phyloP scores from a whole-genome alignment of 2,113 vertebrate genomes.

The Crotophaga sulcirostris region DNA sequence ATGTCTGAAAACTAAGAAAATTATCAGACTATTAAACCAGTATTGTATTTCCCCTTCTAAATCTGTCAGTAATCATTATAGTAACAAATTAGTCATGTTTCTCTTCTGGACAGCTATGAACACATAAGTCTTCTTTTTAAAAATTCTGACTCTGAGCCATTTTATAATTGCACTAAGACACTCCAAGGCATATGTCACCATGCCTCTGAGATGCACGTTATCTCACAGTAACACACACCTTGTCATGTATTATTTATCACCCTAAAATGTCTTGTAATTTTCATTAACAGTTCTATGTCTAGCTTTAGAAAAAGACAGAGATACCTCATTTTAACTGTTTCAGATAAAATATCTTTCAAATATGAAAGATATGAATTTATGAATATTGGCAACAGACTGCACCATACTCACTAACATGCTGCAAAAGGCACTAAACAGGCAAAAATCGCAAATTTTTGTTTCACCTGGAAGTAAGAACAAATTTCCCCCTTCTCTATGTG shows the following conservation, averaged over 20 bases:
- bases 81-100: conserved; percentile 25
- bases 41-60: neutral
- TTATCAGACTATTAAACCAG: neutral
- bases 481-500: neutral
- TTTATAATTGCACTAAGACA: conserved; percentile 32
- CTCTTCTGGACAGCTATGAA: neutral
- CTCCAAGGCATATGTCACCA: neutral
- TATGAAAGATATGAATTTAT: neutral
- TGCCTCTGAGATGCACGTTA: neutral
- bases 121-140: neutral
- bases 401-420: neutral
- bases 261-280: conserved; percentile 44
- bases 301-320: neutral
- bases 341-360: neutral
- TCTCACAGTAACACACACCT: conserved; percentile 42
- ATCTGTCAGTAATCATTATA: conserved; percentile 3
- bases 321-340: neutral
- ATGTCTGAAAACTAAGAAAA: neutral
- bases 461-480: neutral
- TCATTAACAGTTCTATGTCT: conserved; percentile 29
- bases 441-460: neutral
- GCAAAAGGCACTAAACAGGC: neutral
- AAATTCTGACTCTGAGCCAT: conserved; percentile 25
- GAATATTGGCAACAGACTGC: neutral
- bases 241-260: conserved; percentile 57